Evolutionary conservation across 30 jellyfish, hydroid and myxozoan species (phyloP), one percentile per base, ranked within the genome.

Genomic region (Aurelia aurita complex sp. Pacific): DNA sequence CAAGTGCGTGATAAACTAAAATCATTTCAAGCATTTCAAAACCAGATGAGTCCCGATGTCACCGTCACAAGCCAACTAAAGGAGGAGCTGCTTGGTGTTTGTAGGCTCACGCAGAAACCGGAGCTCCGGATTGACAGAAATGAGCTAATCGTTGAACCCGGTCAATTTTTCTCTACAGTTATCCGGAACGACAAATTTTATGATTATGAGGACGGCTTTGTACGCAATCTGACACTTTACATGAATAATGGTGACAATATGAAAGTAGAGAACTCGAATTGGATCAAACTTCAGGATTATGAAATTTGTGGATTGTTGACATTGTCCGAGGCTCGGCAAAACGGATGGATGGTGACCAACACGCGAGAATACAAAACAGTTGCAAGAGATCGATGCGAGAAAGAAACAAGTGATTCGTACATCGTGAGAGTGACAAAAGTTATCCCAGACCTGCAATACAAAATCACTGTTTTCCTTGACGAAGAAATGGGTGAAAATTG

Each of bases 331-430:
- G 69, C 72, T 35, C 19, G 10, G 35, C 55, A 57, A 61, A 33
- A 17, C 35, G 63, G 83, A 55, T 19, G 77, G 69, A 11, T 63
- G 64, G 32, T 12, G 55, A 52, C 74, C 15, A 63, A 61, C 40
- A 69, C 55, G 57, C 5, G 78, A 42, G 88, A 77, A 61, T 92
- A 79, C 81, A 92, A 54, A 52, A 40, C 80, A 11, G 64, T 65
- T n/a, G 98, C 91, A 23, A 80, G 82, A 2, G 97, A 92, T 86
- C 67, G 87, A 17, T 92, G 98, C 62, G 85, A 88, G 38, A 87
- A 86, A 10, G 89, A 66, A 54, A 46, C 64, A 1, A 64, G 59
- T 10, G 96, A 86, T 67, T 67, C 84, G 50, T 86, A 42, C 79
- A 69, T 59, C 46, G 88, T 87, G 67, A 57, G 82, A 23, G 85